Evolutionary conservation across 2,888 invertebrate species (phyloP), one percentile per base, ranked within the genome.

Genomic region (Macrophya alboannulata): DNA sequence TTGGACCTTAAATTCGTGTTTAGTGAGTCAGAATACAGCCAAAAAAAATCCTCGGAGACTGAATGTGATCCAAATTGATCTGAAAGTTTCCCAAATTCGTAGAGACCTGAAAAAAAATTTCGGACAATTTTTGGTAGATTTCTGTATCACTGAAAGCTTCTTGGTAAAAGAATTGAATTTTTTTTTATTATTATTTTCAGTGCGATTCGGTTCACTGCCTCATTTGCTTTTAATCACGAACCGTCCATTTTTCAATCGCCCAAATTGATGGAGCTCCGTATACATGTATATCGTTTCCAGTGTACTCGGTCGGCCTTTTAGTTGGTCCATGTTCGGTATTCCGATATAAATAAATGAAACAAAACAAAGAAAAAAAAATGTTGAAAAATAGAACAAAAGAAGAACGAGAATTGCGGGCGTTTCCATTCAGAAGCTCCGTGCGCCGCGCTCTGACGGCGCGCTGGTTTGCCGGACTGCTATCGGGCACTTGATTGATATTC

Each of bases 401-500:
- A 68, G 37, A 68, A 37, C 12, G 3, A 37, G 68, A 68, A 68
- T 68, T 37, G 68, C 68, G 68, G 68, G 68, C 68, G 68, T 68
- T 68, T 68, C 68, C 68, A 68, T 68, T 68, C 68, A 68, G 68
- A 68, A 68, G 68, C 68, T 68, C 17, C 65, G 62, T 62, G 5
- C 51, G 51, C 17, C 51, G 51, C 51, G 51, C 51, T 51, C 17
- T 51, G 51, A 15, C 31, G 31, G 31, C 62, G 25, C 15, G 68
- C 68, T 62, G 68, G 68, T 68, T 68, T 37, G 17, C 17, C 37
- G 17, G 68, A 37, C 68, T 68, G 68, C 68, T 68, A 68, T 68
- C 68, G 68, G 68, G 31, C 12, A 10, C 62, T 81, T 81, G 81
- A 81, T 81, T 81, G 81, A 81, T 81, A 81, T 81, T 81, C 81